These are phyloP conservation scores for Drosophila nigrodunni DNA, from an alignment of 1,140 invertebrate species.

Conservation along the genomic window DNA sequence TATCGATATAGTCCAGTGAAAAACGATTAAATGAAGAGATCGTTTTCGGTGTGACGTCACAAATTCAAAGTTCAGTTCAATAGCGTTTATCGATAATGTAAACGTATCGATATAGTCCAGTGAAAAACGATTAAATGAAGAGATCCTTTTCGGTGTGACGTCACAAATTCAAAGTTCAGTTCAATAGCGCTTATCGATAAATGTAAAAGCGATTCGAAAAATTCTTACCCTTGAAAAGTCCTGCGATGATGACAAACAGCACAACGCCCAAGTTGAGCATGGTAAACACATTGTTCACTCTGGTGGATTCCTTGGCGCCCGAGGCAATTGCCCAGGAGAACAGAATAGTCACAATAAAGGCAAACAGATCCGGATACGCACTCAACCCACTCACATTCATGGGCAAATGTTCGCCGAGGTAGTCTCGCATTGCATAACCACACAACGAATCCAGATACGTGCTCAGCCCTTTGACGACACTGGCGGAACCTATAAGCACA, in stretches of 20 bases:
- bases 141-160: background rate
- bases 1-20: too few relatives aligned
- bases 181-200: background rate
- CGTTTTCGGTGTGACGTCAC: background rate
- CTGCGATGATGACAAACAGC: conserved; percentile 92
- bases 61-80: background rate
- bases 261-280: conserved; percentile 93
- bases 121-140: too few relatives aligned
- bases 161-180: background rate
- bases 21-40: too few relatives aligned
- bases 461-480: conserved; percentile 95
- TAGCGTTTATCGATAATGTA: background rate
- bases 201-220: background rate
- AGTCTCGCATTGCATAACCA: conserved; percentile 89
- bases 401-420: conserved; percentile 88
- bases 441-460: conserved; percentile 94
- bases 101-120: too few relatives aligned
- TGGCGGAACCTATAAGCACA: conserved; percentile 89
- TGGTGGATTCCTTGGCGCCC: conserved; percentile 95
- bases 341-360: conserved; percentile 89
- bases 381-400: conserved; percentile 90
- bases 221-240: conserved; percentile 90
- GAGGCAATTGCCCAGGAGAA: conserved; percentile 89
- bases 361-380: conserved; percentile 93
- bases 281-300: conserved; percentile 96